These are phyloP conservation scores for Vultur gryphus DNA, from an alignment of 2,797 vertebrate species.

Conservation along the genomic window DNA sequence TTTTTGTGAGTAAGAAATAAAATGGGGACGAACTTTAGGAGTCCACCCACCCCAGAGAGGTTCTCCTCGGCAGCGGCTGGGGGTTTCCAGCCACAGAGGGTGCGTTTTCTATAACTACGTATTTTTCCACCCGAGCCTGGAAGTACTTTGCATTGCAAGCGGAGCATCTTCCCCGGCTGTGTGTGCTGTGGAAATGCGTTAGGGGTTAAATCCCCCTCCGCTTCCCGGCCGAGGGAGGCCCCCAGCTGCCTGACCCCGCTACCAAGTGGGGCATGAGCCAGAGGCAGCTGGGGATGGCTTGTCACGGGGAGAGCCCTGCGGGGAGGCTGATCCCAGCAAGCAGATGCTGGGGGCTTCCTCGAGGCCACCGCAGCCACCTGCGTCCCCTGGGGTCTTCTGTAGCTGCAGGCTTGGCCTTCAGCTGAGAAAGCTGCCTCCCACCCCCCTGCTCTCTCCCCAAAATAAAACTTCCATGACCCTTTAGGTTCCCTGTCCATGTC, in stretches of 20 bases:
- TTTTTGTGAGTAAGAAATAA: background rate
- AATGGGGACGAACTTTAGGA: background rate
- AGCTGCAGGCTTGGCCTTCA: background rate
- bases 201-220: background rate
- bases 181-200: background rate
- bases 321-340: background rate
- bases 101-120: fast-evolving
- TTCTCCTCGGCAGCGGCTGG: fast-evolving
- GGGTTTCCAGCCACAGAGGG: background rate
- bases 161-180: background rate
- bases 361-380: background rate
- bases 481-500: background rate
- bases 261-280: background rate
- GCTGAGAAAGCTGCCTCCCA: background rate
- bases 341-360: background rate
- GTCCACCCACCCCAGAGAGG: background rate
- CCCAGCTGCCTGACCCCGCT: background rate
- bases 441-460: background rate
- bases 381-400: background rate
- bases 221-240: background rate
- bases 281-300: background rate
- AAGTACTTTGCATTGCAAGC: fast-evolving
- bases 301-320: background rate
- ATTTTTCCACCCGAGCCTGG: background rate
- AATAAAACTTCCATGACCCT: background rate